A percentile compares a stretch with the other conserved stretches of the same genome.
Conservation (phyloP, 2,113 vertebrate species). For the Corythaixoides concolor region DNA sequence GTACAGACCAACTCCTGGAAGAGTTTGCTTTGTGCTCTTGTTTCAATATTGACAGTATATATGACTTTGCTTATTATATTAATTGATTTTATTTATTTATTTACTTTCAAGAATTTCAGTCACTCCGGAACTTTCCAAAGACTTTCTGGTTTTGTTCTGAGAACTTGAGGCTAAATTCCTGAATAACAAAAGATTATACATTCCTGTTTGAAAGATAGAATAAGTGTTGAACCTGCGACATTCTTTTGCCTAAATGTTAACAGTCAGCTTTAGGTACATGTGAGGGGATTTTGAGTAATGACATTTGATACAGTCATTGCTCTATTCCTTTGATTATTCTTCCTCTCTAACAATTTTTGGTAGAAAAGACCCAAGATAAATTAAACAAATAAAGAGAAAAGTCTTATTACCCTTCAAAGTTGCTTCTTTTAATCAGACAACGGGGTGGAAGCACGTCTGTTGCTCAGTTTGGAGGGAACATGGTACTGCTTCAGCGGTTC, state of each 20-base stretch:
- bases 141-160: not conserved
- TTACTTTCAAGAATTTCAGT: not conserved
- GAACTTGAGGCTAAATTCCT: not conserved
- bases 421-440: not conserved
- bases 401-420: not conserved
- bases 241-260: not conserved
- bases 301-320: not conserved
- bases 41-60: not conserved
- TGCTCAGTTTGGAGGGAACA: not conserved
- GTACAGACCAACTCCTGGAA: not conserved
- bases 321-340: not conserved
- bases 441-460: not conserved
- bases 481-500: not conserved
- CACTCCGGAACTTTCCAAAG: not conserved
- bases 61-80: not conserved
- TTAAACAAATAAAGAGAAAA: not conserved
- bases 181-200: accelerated
- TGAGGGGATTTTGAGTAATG: not conserved
- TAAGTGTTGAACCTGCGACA: not conserved
- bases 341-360: not conserved
- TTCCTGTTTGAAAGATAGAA: not conserved
- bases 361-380: not conserved
- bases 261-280: not conserved
- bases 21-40: not conserved
- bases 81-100: not conserved